Evolutionary conservation across 2,888 invertebrate species (phyloP), one percentile per base, ranked within the genome.

Genomic region (Alloscopus bannaensis): DNA sequence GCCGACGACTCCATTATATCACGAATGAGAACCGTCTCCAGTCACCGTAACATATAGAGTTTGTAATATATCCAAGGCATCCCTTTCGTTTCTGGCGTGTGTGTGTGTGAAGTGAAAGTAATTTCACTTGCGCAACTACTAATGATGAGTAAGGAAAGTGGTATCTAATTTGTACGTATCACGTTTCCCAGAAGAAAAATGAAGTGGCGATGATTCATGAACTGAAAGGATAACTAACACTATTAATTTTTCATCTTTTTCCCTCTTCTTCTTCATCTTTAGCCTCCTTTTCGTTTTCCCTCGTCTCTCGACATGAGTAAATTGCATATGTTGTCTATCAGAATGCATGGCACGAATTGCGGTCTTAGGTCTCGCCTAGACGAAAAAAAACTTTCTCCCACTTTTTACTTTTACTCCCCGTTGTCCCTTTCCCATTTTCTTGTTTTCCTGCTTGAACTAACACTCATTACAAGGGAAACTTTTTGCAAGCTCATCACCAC

Each of bases 261-360:
- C 45, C 26, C 55, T 8, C 42, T 42, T 42, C 13, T 13, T n/a
- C n/a, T n/a, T n/a, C n/a, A n/a, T n/a, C n/a, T n/a, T n/a, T n/a
- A n/a, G n/a, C n/a, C n/a, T n/a, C n/a, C n/a, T n/a, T n/a, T n/a
- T n/a, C n/a, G n/a, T n/a, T n/a, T n/a, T n/a, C n/a, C n/a, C n/a
- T n/a, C n/a, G n/a, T n/a, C n/a, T n/a, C n/a, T n/a, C n/a, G n/a
- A n/a, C 65, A 65, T 20, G 65, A 55, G 40, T 52, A 70, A 70
- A 70, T 70, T 70, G 57, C 70, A 60, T 70, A 8, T 16, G 31
- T n/a, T 20, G 40, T 55, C 20, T 68, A 68, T 68, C 68, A 18
- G 18, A 26, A 8, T 55, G 26, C 55, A 24, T 22, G 26, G 18
- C 55, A 55, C 4, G 55, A 55, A 22, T 69, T 24, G 16, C 31